Percentiles rank a stretch among this genome's conserved stretches.
Conservation (phyloP, 2,797 vertebrate genomes). For the Naso thynnoides region DNA sequence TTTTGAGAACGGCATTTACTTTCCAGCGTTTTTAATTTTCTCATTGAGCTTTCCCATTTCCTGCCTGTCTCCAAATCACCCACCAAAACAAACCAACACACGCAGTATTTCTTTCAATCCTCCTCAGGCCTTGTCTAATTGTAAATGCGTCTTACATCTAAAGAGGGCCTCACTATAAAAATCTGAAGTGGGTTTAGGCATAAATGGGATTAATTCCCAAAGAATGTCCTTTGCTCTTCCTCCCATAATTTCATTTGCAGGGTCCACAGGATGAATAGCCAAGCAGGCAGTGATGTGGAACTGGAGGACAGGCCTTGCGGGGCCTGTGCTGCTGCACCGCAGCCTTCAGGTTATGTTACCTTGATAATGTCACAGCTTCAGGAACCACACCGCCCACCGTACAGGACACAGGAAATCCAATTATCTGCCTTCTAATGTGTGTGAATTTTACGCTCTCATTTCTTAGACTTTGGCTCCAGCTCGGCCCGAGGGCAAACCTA, state of each 20-base stretch:
- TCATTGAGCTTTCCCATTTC: constrained; percentile 15
- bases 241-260: constrained; percentile 87
- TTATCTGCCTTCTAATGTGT: constrained; percentile 79
- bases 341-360: constrained; percentile 87
- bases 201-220: constrained; percentile 87
- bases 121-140: constrained; percentile 79
- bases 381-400: constrained; percentile 73
- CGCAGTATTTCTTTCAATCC: constrained; percentile 59
- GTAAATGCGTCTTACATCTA: constrained; percentile 80
- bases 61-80: constrained; percentile 44
- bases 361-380: constrained; percentile 86
- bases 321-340: constrained; percentile 68
- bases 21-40: constrained; percentile 1
- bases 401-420: constrained; percentile 81
- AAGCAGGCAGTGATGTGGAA: constrained; percentile 83
- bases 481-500: constrained; percentile 62
- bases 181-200: constrained; percentile 84
- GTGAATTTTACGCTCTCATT: constrained; percentile 78
- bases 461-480: constrained; percentile 72
- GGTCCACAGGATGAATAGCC: constrained; percentile 86
- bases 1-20: constrained; percentile 19
- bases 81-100: constrained; percentile 64
- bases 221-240: constrained; percentile 88
- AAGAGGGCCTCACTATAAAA: constrained; percentile 80
- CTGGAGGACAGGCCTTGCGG: constrained; percentile 79